Percentiles rank a stretch among this genome's conserved stretches.
Evolutionary conservation across 1,140 invertebrate species (phyloP).

Genomic region (Linepithema humile): DNA sequence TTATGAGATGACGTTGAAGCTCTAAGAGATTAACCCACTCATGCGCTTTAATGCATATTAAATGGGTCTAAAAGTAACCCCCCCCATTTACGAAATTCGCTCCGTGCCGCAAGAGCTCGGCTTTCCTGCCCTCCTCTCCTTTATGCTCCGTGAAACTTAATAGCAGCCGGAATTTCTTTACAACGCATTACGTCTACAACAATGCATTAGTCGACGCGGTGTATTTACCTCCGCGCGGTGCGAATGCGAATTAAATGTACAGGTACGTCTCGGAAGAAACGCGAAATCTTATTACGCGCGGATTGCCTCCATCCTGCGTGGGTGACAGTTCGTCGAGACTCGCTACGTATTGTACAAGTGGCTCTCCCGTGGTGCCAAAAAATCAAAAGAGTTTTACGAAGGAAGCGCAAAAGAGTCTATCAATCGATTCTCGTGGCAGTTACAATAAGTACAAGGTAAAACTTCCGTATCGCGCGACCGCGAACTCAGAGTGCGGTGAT

Average conservation of each 20-base stretch:
- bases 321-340: not conserved
- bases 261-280: not conserved
- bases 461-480: conserved; percentile 48
- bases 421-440: not conserved
- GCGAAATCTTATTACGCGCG: not conserved
- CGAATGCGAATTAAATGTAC: conserved; percentile 18
- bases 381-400: not conserved
- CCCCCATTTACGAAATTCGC: conserved; percentile 66
- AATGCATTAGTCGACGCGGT: conserved; percentile 15
- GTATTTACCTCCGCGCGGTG: not conserved
- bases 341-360: not conserved
- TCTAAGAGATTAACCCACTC: conserved; percentile 61
- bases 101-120: conserved; percentile 10
- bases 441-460: conserved; percentile 48
- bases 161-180: conserved; percentile 45
- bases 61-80: conserved; percentile 61
- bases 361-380: not conserved
- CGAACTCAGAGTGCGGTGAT: conserved; percentile 27
- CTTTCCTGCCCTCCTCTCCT: not conserved
- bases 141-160: conserved; percentile 51
- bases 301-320: not conserved
- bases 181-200: conserved; percentile 43
- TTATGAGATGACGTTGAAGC: conserved; percentile 62
- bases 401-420: conserved; percentile 5
- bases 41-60: conserved; percentile 69